Base-by-base conservation (phyloP, 2,888 invertebrate species). In the Fissipunctia ypsillon region DNA sequence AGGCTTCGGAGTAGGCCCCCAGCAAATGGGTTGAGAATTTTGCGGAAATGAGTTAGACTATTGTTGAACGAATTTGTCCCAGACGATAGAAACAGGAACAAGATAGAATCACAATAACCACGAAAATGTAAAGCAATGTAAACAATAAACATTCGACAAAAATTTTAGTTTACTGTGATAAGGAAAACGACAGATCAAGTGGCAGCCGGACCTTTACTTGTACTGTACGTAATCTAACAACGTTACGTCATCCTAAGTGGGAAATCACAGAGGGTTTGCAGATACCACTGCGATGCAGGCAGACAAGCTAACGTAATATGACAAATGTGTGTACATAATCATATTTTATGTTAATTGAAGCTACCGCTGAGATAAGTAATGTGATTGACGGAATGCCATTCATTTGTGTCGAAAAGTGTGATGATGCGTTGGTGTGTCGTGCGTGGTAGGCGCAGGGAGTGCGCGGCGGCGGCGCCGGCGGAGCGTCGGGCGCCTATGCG, bases 401-500 rank as follows among this genome's bases (percentile, higher is more conserved):
- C 60, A 69, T 80, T 74, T 66, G 56, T 81, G 54, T 61, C 59
- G 63, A 82, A 84, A 85, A 82, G 61, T 68, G 48, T 72, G 63
- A 45, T 70, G 85, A 70, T 68, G 72, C 60, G 63, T 52, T 65
- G 63, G 65, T 65, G 63, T 64, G 69, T 66, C 54, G 41, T 68
- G 72, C 83, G 83, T 82, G 81, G 75, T 75, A 59, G 79, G 31
- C 31, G 56, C 76, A 75, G 69, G 80, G 78, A 80, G 80, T 81
- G 48, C 65, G 76, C 71, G 80, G 70, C 75, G 72, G 73, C 66
- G 72, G 61, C 72, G 79, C 75, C 78, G 76, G 78, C 84, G 84
- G 80, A 76, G 73, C 73, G 83, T 81, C 80, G 85, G 85, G 72
- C 89, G 92, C 87, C 92, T 91, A 90, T 90, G 92, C 95, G 95